A percentile compares a stretch with the other conserved stretches of the same genome.
phyloP scores from a whole-genome alignment of 1,140 invertebrate species.

The Aleiodes sp. region DNA sequence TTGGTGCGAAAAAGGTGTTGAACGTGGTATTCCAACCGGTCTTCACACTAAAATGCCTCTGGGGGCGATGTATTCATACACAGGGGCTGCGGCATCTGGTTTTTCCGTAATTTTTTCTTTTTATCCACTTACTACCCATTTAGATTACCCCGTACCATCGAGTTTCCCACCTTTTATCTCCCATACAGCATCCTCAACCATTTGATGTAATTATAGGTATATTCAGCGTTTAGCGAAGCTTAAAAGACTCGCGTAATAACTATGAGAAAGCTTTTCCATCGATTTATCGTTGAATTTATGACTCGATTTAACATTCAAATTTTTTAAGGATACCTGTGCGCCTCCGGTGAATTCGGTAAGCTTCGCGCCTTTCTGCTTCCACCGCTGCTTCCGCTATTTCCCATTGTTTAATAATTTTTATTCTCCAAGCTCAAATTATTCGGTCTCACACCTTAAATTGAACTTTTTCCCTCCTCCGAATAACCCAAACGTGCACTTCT shows the following conservation, averaged over 20 bases:
- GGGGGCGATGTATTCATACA: constrained; percentile 5
- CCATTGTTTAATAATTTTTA: constrained; percentile 61
- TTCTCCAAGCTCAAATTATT: neutral
- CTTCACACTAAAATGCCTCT: constrained; percentile 31
- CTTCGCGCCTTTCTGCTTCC: constrained; percentile 69
- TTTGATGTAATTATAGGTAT: neutral
- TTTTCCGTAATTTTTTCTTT: too few species aligned
- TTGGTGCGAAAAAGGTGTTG: constrained; percentile 44
- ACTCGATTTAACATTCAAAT: too few species aligned
- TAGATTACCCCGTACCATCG: neutral
- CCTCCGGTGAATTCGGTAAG: constrained; percentile 74
- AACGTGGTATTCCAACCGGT: constrained; percentile 46
- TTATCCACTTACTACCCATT: neutral
- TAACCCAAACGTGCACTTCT: neutral
- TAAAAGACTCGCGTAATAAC: too few species aligned
- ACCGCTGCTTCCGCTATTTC: constrained; percentile 66
- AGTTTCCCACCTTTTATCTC: neutral
- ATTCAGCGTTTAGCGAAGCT: neutral
- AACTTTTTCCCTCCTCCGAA: neutral
- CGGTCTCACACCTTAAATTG: constrained; percentile 3
- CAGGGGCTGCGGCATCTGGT: constrained; percentile 12
- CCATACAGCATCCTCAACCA: neutral
- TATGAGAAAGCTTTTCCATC: too few species aligned
- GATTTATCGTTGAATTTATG: too few species aligned
- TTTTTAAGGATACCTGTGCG: constrained; percentile 67